Base-by-base conservation (phyloP, 1,140 invertebrate genomes). In the Hyposmocoma kahamanoa region DNA sequence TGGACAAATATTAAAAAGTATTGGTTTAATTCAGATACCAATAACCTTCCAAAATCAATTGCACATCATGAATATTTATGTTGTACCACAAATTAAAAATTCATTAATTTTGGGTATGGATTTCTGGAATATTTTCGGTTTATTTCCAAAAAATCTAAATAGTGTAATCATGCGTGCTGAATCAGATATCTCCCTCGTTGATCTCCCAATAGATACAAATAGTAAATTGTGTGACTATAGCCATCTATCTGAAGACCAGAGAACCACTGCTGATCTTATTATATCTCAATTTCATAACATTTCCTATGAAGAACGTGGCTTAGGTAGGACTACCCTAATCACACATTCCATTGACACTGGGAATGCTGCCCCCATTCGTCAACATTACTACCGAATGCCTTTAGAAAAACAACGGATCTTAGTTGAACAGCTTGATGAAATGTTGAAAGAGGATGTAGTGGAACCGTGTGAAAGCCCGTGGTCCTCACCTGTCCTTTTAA, bases 31-130 rank as follows among this genome's bases (percentile, higher is more conserved):
- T 2, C 6, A 28, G 1, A n/a, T 63, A 21, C 70, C 57, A 8
- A 20, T 63, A 9, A 32, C 1, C 3, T 64, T 60, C 46, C 17
- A 57, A 57, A 56, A 69, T 69, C 47, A 62, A 72, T 17, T 43
- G 28, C 4, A 36, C 64, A 15, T 30, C 9, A 15, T 56, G 9
- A 52, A 56, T 22, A 32, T 22, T 4, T 39, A 55, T 44, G 39
- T 66, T 17, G 32, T 59, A 15, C 59, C 62, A 10, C 17, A 48
- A 8, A 47, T 66, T 17, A 22, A 47, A 17, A 28, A 6, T 8
- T 2, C 6, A 32, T 28, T 59, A 11, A 58, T 60, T 21, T 10
- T 61, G 11, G 58, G 56, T 19, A 59, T 59, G 10, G 56, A 58
- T 32, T 62, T 58, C 44, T 62, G 56, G 56, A 30, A 21, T 8